A percentile compares a stretch with the other conserved stretches of the same genome.
Evolutionary conservation across 64 coral and sea anemone species (phyloP).

Genomic region (Porites lutea): DNA sequence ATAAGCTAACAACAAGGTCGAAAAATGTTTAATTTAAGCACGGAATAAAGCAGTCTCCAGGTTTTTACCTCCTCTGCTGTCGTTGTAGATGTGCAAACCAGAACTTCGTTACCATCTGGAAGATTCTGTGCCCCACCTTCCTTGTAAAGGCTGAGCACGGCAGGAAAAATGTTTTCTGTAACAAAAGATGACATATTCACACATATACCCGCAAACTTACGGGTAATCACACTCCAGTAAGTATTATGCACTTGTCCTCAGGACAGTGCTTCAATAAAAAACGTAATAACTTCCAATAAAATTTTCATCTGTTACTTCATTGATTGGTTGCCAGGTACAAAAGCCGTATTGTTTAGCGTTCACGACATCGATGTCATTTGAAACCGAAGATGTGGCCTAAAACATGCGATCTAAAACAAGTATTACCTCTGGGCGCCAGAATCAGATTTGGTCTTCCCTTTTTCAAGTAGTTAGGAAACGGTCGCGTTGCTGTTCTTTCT

Average conservation of each 20-base stretch:
- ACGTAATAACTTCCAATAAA: too few relatives aligned
- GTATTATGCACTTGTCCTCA: too few relatives aligned
- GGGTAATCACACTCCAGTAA: too few relatives aligned
- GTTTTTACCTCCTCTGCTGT: slow-evolving; percentile 51
- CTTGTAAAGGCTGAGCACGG: slow-evolving; percentile 67
- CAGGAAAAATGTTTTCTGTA: slow-evolving; percentile 41
- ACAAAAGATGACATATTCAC: not conserved
- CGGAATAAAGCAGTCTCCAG: too few relatives aligned
- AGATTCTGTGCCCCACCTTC: slow-evolving; percentile 18
- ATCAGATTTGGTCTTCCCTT: slow-evolving; percentile 74
- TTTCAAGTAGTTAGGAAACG: slow-evolving; percentile 65
- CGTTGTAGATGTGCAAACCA: slow-evolving; percentile 58
- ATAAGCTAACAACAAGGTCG: too few relatives aligned
- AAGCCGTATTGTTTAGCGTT: too few relatives aligned
- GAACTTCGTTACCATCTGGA: slow-evolving; percentile 55
- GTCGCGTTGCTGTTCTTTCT: slow-evolving; percentile 3
- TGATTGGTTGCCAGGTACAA: too few relatives aligned
- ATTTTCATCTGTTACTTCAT: too few relatives aligned
- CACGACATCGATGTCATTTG: too few relatives aligned
- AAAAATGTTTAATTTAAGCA: too few relatives aligned
- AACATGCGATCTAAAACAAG: not conserved
- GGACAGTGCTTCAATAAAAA: not conserved
- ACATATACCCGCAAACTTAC: too few relatives aligned
- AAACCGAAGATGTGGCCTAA: too few relatives aligned
- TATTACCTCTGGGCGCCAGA: slow-evolving; percentile 59